Base-by-base conservation (phyloP, 2,113 vertebrate genomes). In the Eudyptes chrysolophus region DNA sequence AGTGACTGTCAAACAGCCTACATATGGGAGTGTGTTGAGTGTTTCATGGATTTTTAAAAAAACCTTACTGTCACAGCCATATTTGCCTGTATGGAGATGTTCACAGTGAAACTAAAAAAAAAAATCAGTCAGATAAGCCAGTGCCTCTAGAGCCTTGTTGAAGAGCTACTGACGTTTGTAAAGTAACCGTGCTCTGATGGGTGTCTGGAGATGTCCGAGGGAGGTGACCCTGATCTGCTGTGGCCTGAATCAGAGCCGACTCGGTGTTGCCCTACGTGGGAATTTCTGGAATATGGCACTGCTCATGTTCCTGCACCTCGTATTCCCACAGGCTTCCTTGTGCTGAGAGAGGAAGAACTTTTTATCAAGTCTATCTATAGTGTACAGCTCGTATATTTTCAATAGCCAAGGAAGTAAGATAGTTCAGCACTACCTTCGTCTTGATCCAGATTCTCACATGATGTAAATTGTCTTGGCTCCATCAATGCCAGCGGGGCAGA, bases 281-380 rank as follows among this genome's bases (percentile, higher is more conserved):
- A 46, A 15, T 26, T 64, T 24, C 77, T 36, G 72, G 57, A 72
- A 29, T 2, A 5, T 3, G 16, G 30, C 14, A 24, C 51, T 44
- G 46, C 61, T 88, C 46, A 0, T 46, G 19, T 19, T 84, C 30
- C 51, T 5, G 2, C 62, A 34, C 9, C 20, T n/a, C 1, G 0
- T 17, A 21, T 51, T 89, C n/a, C 40, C 34, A 18, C 22, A 61
- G 36, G 14, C 16, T 48, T 66, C 58, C 32, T 72, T 5, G 13
- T 52, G 3, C 22, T 22, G 32, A 42, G 30, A 55, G 49, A 32
- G 16, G 21, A 71, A 74, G 26, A 40, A 36, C 21, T 36, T 13
- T 38, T 40, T 19, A 46, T 25, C 49, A 55, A 10, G 14, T 32
- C 29, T 17, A 8, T 24, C 71, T 54, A 2, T 15, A 40, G n/a